phyloP scores from a whole-genome alignment of 1,140 invertebrate species.

The Trachymyrmex septentrionalis region DNA sequence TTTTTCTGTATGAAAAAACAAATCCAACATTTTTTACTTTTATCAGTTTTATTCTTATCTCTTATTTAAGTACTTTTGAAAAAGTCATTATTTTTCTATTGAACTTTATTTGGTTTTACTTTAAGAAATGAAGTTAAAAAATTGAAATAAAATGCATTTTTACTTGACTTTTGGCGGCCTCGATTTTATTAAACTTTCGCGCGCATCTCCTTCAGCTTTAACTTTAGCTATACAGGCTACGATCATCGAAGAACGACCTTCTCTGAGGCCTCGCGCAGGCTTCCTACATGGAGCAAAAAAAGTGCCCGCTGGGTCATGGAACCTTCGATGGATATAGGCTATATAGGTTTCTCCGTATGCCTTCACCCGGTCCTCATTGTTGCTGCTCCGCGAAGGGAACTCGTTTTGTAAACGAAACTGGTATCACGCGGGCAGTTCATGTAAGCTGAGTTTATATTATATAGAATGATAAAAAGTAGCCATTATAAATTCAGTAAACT shows the following conservation, averaged over 20 bases:
- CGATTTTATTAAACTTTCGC: not conserved
- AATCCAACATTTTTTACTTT: not conserved
- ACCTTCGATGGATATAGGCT: slow-evolving; percentile 57
- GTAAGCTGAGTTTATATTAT: not conserved
- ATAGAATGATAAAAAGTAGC: slow-evolving; percentile 1
- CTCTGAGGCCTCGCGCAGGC: slow-evolving; percentile 52
- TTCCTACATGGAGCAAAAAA: slow-evolving; percentile 57
- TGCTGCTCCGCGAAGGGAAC: slow-evolving; percentile 62
- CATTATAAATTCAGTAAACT: not conserved
- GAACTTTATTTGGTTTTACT: not conserved
- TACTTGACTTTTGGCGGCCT: not conserved
- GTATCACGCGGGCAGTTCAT: slow-evolving; percentile 26
- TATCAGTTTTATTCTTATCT: not conserved
- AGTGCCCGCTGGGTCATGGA: slow-evolving; percentile 57
- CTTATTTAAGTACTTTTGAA: not conserved
- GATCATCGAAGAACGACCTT: slow-evolving; percentile 53
- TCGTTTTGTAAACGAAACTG: slow-evolving; percentile 70
- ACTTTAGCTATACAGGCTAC: not conserved
- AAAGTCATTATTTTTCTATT: not conserved
- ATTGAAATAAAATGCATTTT: not conserved
- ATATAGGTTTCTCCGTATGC: slow-evolving; percentile 53
- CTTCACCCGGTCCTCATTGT: slow-evolving; percentile 63
- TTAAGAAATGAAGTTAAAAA: not conserved
- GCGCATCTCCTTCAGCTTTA: not conserved
- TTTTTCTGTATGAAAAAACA: not conserved